Evolutionary conservation across 2,888 invertebrate species (phyloP), one percentile per base, ranked within the genome.

Genomic region (Tetragonisca angustula): DNA sequence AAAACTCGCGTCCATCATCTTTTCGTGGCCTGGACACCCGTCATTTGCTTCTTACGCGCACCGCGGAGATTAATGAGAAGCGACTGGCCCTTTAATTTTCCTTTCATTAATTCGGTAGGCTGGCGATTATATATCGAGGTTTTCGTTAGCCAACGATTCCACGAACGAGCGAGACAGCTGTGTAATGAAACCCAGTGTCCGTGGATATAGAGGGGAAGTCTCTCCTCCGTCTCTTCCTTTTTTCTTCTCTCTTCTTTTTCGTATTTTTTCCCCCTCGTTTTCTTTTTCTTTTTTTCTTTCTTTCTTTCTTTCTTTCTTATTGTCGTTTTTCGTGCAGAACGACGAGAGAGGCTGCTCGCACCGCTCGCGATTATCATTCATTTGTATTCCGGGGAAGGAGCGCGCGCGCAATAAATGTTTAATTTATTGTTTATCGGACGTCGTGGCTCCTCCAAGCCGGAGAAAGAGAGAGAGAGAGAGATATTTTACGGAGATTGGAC

Each of bases 31-130:
- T 36, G 69, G 74, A 69, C 78, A 87, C 85, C 88, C 88, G 88
- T 88, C 89, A 88, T 89, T 89, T 83, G 89, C 81, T 89, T 88
- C 84, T 89, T 87, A 79, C 89, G 81, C 81, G 76, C 71, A 79
- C 80, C 59, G 59, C 72, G 78, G 88, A 89, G 88, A 89, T 89
- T 89, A 89, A 89, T 89, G 88, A 89, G 88, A 89, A 84, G 59
- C 84, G 89, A 89, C 88, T 79, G 88, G 84, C 70, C 77, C 89
- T 89, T 89, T 89, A 89, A 89, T 89, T 89, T 84, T 86, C 71
- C 81, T 89, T 87, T 89, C 87, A 89, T 89, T 89, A 89, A 89
- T 89, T 89, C 88, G 87, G 79, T 83, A 87, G 86, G 84, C 88
- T 49, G 84, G 62, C 84, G 87, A 88, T 88, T 88, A 89, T 88